A percentile compares a stretch with the other conserved stretches of the same genome.
These are phyloP conservation scores for Gallinago paraguaiae DNA, from an alignment of 2,113 vertebrate species.

Conservation along the genomic window DNA sequence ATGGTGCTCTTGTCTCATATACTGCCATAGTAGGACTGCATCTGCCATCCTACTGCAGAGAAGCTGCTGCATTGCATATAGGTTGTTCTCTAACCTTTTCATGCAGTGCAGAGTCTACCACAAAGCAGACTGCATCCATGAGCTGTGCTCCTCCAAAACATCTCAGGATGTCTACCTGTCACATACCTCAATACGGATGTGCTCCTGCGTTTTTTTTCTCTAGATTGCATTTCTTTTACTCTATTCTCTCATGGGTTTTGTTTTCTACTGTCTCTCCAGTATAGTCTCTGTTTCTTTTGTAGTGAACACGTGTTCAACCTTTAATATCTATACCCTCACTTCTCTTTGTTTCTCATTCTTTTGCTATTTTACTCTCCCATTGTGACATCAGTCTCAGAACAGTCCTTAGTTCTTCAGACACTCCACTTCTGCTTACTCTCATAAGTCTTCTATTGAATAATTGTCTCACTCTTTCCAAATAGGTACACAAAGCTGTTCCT, in stretches of 20 bases:
- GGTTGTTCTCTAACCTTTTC: neutral
- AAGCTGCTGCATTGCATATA: neutral
- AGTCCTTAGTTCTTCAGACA: neutral
- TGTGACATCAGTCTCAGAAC: neutral
- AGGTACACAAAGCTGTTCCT: neutral
- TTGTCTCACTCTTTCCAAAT: neutral
- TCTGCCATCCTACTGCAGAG: neutral
- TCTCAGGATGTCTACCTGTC: neutral
- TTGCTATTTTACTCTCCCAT: neutral
- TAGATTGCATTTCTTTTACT: neutral
- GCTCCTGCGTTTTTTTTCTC: neutral
- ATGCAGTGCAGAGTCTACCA: rapidly evolving
- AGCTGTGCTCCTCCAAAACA: neutral
- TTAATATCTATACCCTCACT: neutral
- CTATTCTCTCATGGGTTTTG: neutral
- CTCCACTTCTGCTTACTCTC: neutral
- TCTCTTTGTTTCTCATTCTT: neutral
- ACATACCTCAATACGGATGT: neutral
- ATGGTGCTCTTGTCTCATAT: neutral
- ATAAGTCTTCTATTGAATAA: neutral
- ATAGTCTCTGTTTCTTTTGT: neutral
- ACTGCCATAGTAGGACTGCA: neutral
- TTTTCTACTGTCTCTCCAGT: neutral
- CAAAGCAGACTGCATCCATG: neutral
- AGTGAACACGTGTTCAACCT: neutral